Evolutionary conservation across 1,140 invertebrate species (phyloP), one percentile per base, ranked within the genome.

Genomic region (Microplitis mediator): DNA sequence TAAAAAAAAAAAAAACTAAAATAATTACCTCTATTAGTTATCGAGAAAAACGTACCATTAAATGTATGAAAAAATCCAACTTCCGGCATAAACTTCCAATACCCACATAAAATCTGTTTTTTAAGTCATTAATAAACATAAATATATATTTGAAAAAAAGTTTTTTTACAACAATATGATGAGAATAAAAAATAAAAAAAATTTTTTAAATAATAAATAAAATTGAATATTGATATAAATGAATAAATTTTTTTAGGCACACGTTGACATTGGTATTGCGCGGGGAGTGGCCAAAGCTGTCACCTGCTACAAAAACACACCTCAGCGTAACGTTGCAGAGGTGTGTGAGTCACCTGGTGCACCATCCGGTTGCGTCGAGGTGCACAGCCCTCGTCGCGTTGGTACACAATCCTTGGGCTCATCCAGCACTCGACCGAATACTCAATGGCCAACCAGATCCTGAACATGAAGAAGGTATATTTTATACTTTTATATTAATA

Each of bases 251-350:
- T 76, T 78, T 13, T 77, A 89, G 88, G 78, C 87, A 89, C 76
- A 90, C 88, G 8, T 81, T 90, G 79, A 81, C 84, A 78, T 72
- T 90, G 78, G 85, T 90, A 81, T 82, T 90, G 79, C 88, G 88
- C 75, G 89, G 88, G 77, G 88, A 89, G 78, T 90, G 89, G 89
- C 85, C 87, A 35, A 87, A 86, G 75, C 81, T 88, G 73, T 80
- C 84, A 75, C 85, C 85, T 65, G 86, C 86, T 72, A 84, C 86
- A 56, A 88, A 88, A 78, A 89, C 88, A 72, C 88, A 89, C 80
- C 81, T 90, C 77, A 85, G 80, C 76, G 87, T 88, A 36, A 88
- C 85, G 14, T 79, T 90, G 69, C 85, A 89, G 78, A 84, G 86
- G 79, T 88, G 88, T 80, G 82, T 79, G 58, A 79, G 76, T 68